phyloP scores from a whole-genome alignment of 2,888 invertebrate species.

The Listrodromus nycthemerus region DNA sequence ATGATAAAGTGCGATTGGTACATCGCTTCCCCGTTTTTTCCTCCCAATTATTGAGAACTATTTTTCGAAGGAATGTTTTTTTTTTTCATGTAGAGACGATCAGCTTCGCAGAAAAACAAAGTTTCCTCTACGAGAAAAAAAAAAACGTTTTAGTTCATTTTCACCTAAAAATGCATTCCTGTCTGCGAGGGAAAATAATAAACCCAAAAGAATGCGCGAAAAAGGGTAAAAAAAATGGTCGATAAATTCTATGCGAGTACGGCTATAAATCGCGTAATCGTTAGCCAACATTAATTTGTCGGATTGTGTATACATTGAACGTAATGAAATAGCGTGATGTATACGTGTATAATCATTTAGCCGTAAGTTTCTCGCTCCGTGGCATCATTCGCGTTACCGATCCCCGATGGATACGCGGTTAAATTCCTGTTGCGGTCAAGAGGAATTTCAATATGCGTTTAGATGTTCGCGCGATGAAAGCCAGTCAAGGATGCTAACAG shows the following conservation, averaged over 20 bases:
- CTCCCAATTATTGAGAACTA: background rate
- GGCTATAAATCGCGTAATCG: conserved; percentile 44
- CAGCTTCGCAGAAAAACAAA: too few species aligned
- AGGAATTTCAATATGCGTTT: conserved; percentile 67
- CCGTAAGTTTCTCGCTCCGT: conserved; percentile 54
- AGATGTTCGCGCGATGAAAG: conserved; percentile 26
- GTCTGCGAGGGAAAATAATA: background rate
- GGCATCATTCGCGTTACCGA: conserved; percentile 64
- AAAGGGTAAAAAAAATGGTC: background rate
- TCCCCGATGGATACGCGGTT: conserved; percentile 64
- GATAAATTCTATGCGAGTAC: background rate
- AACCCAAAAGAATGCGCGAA: background rate
- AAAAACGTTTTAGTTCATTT: too few species aligned
- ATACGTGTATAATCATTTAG: conserved; percentile 28
- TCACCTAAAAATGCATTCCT: too few species aligned
- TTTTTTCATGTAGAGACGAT: background rate
- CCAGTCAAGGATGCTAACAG: conserved; percentile 51
- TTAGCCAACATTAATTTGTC: conserved; percentile 51
- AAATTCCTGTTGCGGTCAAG: conserved; percentile 70
- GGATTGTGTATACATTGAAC: conserved; percentile 6
- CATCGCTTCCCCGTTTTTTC: background rate
- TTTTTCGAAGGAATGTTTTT: background rate
- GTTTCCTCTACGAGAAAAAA: too few species aligned
- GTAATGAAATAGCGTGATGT: conserved; percentile 25
- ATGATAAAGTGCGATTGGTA: background rate